phyloP scores from a whole-genome alignment of 2,113 vertebrate genomes.

The Caloenas nicobarica region DNA sequence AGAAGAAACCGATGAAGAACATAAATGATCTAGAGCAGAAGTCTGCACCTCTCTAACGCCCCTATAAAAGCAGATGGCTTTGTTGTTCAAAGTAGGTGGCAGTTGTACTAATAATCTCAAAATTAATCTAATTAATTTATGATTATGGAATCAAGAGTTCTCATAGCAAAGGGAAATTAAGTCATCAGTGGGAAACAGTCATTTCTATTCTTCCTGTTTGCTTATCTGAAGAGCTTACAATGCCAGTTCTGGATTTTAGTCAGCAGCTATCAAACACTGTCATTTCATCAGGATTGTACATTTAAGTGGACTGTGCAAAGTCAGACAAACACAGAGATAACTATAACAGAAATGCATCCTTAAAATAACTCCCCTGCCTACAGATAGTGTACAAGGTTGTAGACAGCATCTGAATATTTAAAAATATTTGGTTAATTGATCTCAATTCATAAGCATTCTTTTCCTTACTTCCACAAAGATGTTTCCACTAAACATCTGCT shows the following conservation, averaged over 20 bases:
- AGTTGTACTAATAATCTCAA: background rate
- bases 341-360: background rate
- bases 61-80: background rate
- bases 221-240: background rate
- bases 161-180: background rate
- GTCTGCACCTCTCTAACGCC: background rate
- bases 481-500: background rate
- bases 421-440: background rate
- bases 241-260: background rate
- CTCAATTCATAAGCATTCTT: background rate
- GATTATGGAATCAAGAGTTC: background rate
- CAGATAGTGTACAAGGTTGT: background rate
- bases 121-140: background rate
- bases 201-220: background rate
- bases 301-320: background rate
- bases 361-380: background rate
- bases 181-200: background rate
- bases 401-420: background rate
- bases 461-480: background rate
- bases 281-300: background rate
- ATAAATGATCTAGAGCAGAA: background rate
- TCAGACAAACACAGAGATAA: background rate
- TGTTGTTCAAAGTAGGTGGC: background rate
- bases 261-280: background rate
- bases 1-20: background rate